phyloP scores from a whole-genome alignment of 2,797 vertebrate species.

The Allobates femoralis region DNA sequence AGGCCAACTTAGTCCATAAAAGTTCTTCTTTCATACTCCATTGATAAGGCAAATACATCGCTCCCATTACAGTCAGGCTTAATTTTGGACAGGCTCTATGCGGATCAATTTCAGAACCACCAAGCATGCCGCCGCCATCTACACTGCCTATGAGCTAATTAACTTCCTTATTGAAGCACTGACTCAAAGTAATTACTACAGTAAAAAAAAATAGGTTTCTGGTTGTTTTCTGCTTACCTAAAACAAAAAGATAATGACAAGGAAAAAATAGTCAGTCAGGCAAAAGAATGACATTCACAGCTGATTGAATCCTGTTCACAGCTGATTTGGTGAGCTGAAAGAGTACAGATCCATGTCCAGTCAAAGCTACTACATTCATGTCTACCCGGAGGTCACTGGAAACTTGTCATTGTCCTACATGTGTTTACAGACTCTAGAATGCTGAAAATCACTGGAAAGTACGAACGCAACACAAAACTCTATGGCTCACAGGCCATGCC shows the following conservation, averaged over 20 bases:
- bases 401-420: conserved; percentile 48
- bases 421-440: conserved; percentile 30
- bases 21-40: not conserved
- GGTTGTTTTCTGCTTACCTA: conserved; percentile 50
- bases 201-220: conserved; percentile 37
- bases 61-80: not conserved
- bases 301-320: conserved; percentile 55
- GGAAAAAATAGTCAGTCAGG: conserved; percentile 37
- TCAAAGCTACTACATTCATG: conserved; percentile 48
- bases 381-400: conserved; percentile 34
- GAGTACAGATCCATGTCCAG: conserved; percentile 51
- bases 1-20: not conserved
- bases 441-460: not conserved
- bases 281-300: conserved; percentile 61
- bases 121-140: not conserved
- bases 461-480: not conserved
- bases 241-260: conserved; percentile 53
- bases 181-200: conserved; percentile 35
- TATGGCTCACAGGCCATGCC: not conserved
- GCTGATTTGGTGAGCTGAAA: conserved; percentile 52
- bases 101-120: not conserved
- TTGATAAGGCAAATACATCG: not conserved
- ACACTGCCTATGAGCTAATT: conserved; percentile 26
- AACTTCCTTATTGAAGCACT: conserved; percentile 38
- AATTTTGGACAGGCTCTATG: not conserved